Evolutionary conservation across 2,797 vertebrate genomes (phyloP).

Genomic region (Aulostomus chinensis): DNA sequence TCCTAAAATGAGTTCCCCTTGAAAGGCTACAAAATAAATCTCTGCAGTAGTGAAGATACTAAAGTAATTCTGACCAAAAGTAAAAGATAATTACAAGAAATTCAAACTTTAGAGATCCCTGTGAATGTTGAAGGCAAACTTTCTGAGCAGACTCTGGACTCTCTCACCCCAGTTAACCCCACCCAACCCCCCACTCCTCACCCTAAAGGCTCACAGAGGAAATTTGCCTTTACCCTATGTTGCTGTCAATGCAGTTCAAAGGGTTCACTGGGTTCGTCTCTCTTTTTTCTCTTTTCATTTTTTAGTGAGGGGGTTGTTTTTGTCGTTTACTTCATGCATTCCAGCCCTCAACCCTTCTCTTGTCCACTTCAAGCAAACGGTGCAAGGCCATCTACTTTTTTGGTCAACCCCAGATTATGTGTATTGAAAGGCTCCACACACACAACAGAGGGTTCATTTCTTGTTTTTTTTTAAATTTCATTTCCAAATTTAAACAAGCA

Average conservation of each 20-base stretch:
- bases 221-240: slow-evolving; percentile 67
- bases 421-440: too few species aligned
- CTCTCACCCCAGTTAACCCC: slow-evolving; percentile 77
- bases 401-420: too few species aligned
- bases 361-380: too few species aligned
- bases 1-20: too few species aligned
- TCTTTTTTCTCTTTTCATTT: slow-evolving; percentile 45
- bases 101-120: slow-evolving; percentile 66
- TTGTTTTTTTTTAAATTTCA: too few species aligned
- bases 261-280: slow-evolving; percentile 72
- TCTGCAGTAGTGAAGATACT: too few species aligned
- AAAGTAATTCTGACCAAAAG: too few species aligned
- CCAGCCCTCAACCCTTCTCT: slow-evolving; percentile 58
- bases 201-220: slow-evolving; percentile 72
- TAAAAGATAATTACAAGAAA: too few species aligned
- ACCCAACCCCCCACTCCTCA: slow-evolving; percentile 75
- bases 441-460: too few species aligned
- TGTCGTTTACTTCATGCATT: slow-evolving; percentile 74
- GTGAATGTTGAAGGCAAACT: slow-evolving; percentile 55
- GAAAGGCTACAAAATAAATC: too few species aligned
- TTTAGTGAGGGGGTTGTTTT: slow-evolving; percentile 52
- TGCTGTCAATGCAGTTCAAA: slow-evolving; percentile 77
- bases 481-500: not conserved
- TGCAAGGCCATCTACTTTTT: too few species aligned
- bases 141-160: slow-evolving; percentile 63